Evolutionary conservation across 2,797 vertebrate genomes (phyloP), one percentile per base, ranked within the genome.

Genomic region (Fistularia tabacaria): DNA sequence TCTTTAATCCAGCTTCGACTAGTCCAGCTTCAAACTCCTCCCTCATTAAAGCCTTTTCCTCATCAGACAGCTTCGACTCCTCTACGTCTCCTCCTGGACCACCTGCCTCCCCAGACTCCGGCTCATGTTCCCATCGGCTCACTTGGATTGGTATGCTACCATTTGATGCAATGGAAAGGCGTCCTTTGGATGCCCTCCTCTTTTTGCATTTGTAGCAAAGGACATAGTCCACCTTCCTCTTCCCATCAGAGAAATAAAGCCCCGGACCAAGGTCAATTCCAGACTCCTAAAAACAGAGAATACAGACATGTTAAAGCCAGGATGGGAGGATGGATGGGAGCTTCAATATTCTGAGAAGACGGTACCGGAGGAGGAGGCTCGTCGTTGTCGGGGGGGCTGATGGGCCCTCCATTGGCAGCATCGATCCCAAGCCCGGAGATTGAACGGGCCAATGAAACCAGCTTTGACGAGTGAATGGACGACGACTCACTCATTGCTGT

Each of bases 181-280:
- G 87, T 0, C 62, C 37, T 14, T 57, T 90, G 1, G 81, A 61
- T 0, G 69, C 46, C 0, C 61, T 81, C 39, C 92, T 92, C 63
- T 85, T 88, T 64, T 94, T 93, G 76, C 89, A 94, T 81, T 98
- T 94, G 77, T 97, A 98, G 40, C 88, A 93, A 3, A 99, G 85
- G 41, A 99, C 87, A 0, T 98, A 99, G 81, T 99, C 97, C 0
- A 98, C 95, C 85, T 95, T 98, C 69, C 92, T 93, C 79, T 87
- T 92, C 69, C 91, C 94, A 71, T 98, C 94, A 3, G 84, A 75
- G 69, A 99, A 97, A 79, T 87, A 92, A 82, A 93, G 89, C 38
- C 91, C 90, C 49, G 84, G 84, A 43, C 85, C 87, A 11, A 86
- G 76, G 15, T 89, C 85, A 15, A 89, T 88, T 58, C 77, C 83